Conservation (phyloP, 2,888 invertebrate species). For the Folsomia manolachei region DNA sequence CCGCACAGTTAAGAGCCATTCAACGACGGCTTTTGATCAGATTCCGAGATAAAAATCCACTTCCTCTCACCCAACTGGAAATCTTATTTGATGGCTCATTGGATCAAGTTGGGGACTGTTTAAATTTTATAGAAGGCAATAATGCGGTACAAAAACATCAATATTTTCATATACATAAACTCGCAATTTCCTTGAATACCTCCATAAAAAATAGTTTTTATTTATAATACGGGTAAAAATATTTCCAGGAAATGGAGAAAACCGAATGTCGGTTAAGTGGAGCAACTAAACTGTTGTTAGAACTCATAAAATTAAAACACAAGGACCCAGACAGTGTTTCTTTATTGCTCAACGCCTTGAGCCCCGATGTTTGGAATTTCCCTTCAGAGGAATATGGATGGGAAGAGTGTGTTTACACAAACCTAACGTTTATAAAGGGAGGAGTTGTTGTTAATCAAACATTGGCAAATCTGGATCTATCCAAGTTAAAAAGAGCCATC, state of each 20-base stretch:
- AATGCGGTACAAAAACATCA: slow-evolving; percentile 38
- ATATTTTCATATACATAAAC: not conserved
- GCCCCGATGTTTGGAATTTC: slow-evolving; percentile 53
- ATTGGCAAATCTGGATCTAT: slow-evolving; percentile 41
- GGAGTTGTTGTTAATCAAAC: slow-evolving; percentile 38
- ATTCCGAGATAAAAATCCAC: slow-evolving; percentile 74
- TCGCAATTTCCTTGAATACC: not conserved
- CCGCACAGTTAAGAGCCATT: slow-evolving; percentile 72
- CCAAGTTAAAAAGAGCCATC: slow-evolving; percentile 45
- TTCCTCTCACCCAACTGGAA: slow-evolving; percentile 69
- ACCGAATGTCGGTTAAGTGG: slow-evolving; percentile 54
- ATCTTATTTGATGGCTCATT: slow-evolving; percentile 70
- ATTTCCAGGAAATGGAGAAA: slow-evolving; percentile 53
- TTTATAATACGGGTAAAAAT: slow-evolving; percentile 42
- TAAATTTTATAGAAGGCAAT: slow-evolving; percentile 58
- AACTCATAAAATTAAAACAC: slow-evolving; percentile 55
- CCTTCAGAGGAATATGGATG: slow-evolving; percentile 54
- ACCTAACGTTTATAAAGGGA: slow-evolving; percentile 44
- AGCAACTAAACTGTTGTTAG: slow-evolving; percentile 54
- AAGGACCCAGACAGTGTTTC: slow-evolving; percentile 54
- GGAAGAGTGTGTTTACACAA: slow-evolving; percentile 46
- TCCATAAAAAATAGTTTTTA: not conserved
- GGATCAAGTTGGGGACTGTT: slow-evolving; percentile 59
- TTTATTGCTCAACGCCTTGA: slow-evolving; percentile 54
- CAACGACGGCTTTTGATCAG: slow-evolving; percentile 73